These are phyloP conservation scores for Nyctibius grandis DNA, from an alignment of 2,797 vertebrate genomes.

Conservation along the genomic window DNA sequence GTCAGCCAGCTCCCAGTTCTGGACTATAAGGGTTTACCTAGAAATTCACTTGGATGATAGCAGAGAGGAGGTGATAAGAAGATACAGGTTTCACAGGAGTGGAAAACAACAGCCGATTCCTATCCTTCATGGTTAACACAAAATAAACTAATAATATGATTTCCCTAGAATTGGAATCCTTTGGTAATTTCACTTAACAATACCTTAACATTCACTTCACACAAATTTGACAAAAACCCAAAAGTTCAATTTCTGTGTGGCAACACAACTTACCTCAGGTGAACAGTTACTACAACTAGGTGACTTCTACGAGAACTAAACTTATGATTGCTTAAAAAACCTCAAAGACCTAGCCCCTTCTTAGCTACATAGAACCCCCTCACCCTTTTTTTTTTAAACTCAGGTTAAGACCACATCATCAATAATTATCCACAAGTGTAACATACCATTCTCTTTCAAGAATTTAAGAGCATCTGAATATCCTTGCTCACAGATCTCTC, in stretches of 20 bases:
- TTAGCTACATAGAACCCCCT: background rate
- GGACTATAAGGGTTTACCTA: background rate
- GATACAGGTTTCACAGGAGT: background rate
- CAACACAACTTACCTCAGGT: background rate
- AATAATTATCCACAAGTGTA: background rate
- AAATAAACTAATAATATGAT: background rate
- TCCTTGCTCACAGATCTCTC: constrained; percentile 88
- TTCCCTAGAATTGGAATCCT: background rate
- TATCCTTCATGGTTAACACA: background rate
- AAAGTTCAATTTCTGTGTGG: background rate
- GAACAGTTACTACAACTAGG: background rate
- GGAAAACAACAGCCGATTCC: background rate
- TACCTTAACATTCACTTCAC: background rate
- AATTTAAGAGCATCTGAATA: constrained; percentile 89
- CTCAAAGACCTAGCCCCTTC: background rate
- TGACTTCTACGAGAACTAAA: background rate
- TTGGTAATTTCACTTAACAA: background rate
- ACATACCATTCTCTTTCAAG: constrained; percentile 86
- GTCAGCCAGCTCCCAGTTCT: background rate
- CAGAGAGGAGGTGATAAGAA: background rate
- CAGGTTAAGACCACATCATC: background rate
- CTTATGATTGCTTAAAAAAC: background rate
- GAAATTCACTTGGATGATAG: background rate
- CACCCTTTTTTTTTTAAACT: background rate
- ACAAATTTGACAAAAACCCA: background rate